These are phyloP conservation scores for Hippocampus guttulatus DNA, from an alignment of 2,113 vertebrate genomes.

Conservation along the genomic window DNA sequence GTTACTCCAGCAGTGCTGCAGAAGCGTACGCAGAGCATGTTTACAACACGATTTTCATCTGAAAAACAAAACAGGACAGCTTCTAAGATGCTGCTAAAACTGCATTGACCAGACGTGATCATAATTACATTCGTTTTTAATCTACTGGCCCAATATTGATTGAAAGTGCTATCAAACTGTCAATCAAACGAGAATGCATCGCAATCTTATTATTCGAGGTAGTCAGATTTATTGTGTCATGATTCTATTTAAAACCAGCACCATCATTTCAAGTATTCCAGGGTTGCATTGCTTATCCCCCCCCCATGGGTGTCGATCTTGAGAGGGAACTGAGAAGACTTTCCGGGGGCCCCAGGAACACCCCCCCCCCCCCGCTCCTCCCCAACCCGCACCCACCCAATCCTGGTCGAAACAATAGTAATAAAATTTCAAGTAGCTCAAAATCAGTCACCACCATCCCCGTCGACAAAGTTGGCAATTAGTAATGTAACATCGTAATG, in stretches of 20 bases:
- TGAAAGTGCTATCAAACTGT: neutral
- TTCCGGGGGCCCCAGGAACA: too few species aligned
- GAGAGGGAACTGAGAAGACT: too few species aligned
- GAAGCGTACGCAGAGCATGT: neutral
- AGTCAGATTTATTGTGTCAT: conserved; percentile 1
- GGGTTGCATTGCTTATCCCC: neutral
- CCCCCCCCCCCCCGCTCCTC: too few species aligned
- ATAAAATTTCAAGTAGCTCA: too few species aligned
- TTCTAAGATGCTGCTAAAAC: neutral
- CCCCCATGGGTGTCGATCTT: too few species aligned
- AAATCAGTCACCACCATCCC: too few species aligned
- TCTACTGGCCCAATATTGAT: neutral
- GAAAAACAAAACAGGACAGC: neutral
- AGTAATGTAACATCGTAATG: too few species aligned
- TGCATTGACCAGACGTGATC: neutral
- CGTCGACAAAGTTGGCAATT: too few species aligned
- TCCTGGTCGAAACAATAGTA: too few species aligned
- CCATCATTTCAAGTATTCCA: conserved; percentile 5
- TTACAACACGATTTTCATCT: neutral
- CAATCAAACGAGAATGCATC: neutral
- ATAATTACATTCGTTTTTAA: neutral
- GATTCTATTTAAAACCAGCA: neutral
- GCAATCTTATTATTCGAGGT: conserved; percentile 10
- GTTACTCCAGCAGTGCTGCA: neutral
- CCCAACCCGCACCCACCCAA: too few species aligned